These are phyloP conservation scores for Pterobdella sp. DNA, from an alignment of 2,888 invertebrate species.

Conservation along the genomic window DNA sequence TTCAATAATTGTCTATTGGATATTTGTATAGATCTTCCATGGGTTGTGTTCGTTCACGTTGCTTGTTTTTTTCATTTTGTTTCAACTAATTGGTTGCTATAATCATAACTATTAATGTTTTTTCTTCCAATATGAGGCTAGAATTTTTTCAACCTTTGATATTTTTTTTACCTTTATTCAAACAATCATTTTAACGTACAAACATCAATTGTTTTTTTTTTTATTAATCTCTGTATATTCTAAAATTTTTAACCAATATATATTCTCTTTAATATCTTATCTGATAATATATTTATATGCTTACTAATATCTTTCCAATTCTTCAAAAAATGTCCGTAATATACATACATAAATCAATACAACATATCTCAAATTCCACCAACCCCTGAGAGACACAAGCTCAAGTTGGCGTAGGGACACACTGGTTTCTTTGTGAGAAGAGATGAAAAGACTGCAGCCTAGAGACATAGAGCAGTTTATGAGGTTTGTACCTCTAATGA, in stretches of 20 bases:
- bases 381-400: constrained; percentile 43
- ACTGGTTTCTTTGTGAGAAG: constrained; percentile 39
- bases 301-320: too few species aligned
- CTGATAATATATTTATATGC: too few species aligned
- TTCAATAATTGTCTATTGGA: not conserved
- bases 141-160: not conserved
- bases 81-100: not conserved
- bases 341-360: too few species aligned
- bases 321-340: too few species aligned
- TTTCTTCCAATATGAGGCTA: not conserved
- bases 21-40: not conserved
- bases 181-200: not conserved
- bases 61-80: too few species aligned
- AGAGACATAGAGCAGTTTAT: constrained; percentile 65
- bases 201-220: too few species aligned
- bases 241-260: too few species aligned
- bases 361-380: too few species aligned
- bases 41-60: too few species aligned
- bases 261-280: too few species aligned
- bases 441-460: constrained; percentile 53
- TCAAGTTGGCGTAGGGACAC: constrained; percentile 44
- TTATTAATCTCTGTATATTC: too few species aligned
- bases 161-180: not conserved
- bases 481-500: constrained; percentile 82
- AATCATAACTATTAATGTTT: not conserved